phyloP scores from a whole-genome alignment of 1,140 invertebrate genomes.

The Temnothorax longispinosus region DNA sequence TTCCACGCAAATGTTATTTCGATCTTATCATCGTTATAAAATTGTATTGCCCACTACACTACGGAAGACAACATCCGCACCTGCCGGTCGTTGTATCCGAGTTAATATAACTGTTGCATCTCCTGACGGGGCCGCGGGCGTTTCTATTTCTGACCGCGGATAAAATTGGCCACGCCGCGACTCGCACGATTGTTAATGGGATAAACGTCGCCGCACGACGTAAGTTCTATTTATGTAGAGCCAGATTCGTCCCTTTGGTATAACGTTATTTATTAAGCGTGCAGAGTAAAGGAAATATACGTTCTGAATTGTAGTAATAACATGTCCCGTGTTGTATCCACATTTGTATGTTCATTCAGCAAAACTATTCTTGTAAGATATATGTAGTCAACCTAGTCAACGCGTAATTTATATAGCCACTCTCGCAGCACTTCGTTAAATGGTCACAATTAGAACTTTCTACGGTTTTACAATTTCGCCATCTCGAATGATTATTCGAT shows the following conservation, averaged over 20 bases:
- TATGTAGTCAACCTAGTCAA: background rate
- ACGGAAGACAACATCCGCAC: conserved; percentile 63
- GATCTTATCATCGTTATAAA: conserved; percentile 67
- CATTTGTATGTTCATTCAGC: conserved; percentile 44
- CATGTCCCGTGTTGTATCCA: background rate
- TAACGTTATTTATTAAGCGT: conserved; percentile 42
- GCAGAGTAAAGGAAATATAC: background rate
- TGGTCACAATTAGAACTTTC: background rate
- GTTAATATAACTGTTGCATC: conserved; percentile 54
- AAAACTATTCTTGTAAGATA: background rate
- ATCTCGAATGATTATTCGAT: conserved; percentile 39
- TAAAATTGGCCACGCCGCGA: conserved; percentile 46
- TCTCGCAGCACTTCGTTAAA: background rate
- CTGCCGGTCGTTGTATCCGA: conserved; percentile 51
- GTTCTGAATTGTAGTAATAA: conserved; percentile 28
- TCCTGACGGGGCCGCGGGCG: background rate
- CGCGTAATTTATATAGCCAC: background rate
- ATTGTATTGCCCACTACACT: conserved; percentile 22
- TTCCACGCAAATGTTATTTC: conserved; percentile 59
- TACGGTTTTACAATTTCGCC: background rate
- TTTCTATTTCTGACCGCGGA: conserved; percentile 55
- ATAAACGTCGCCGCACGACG: conserved; percentile 16
- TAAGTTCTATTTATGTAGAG: conserved; percentile 6
- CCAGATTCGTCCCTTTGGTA: background rate
- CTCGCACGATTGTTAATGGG: conserved; percentile 42